Percentiles rank a stretch among this genome's conserved stretches.
Evolutionary conservation across 2,888 invertebrate species (phyloP).

Genomic region (Cephus sareptanus): DNA sequence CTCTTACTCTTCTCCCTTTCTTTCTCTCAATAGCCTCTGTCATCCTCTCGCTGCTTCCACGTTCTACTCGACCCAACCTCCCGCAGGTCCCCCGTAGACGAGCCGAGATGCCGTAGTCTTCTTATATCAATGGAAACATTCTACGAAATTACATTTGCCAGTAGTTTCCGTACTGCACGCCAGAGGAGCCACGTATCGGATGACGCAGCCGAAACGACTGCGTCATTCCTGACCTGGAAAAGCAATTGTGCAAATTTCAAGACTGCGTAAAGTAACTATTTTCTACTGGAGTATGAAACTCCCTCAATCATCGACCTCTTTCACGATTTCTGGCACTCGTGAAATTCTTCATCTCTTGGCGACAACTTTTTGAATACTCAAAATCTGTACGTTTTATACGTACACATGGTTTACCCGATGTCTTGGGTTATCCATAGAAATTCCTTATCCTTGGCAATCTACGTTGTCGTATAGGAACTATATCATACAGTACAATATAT

Average conservation of each 20-base stretch:
- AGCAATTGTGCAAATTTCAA: background rate
- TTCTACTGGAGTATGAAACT: background rate
- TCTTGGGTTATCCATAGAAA: background rate
- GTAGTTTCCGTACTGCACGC: conserved; percentile 23
- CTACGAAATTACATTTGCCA: conserved; percentile 56
- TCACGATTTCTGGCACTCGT: background rate
- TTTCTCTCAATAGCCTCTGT: conserved; percentile 17
- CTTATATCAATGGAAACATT: conserved; percentile 60
- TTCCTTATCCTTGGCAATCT: conserved; percentile 14
- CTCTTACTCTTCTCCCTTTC: background rate
- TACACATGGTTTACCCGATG: background rate
- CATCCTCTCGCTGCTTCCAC: conserved; percentile 22
- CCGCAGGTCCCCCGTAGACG: conserved; percentile 26
- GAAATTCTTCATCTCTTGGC: background rate
- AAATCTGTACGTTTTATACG: background rate
- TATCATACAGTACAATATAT: conserved; percentile 28
- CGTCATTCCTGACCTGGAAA: background rate
- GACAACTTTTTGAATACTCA: background rate
- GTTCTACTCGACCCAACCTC: conserved; percentile 13
- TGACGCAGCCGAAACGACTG: conserved; percentile 25
- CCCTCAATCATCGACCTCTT: background rate
- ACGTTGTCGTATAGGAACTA: conserved; percentile 30
- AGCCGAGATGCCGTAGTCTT: conserved; percentile 45
- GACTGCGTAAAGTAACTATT: background rate
- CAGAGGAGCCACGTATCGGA: conserved; percentile 30